Evolutionary conservation across 2,888 invertebrate genomes (phyloP).

Genomic region (Parnassius smintheus): DNA sequence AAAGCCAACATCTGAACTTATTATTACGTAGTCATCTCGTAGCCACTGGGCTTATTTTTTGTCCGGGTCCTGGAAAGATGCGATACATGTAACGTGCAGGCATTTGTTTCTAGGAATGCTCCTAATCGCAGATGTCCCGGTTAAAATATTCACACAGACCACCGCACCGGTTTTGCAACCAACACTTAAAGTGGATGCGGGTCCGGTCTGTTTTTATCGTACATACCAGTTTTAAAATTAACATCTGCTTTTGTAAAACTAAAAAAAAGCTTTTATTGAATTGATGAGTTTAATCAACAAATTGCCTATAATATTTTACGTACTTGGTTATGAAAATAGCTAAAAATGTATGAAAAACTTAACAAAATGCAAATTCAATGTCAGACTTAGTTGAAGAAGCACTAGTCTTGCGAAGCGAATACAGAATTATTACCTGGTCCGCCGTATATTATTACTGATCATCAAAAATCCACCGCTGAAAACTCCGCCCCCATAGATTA

Average conservation of each 20-base stretch:
- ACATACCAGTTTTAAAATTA: constrained; percentile 33
- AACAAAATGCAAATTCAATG: too few species aligned
- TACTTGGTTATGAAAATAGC: too few species aligned
- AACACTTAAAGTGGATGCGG: constrained; percentile 42
- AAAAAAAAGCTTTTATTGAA: constrained; percentile 11
- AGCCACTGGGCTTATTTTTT: constrained; percentile 46
- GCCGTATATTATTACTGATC: too few species aligned
- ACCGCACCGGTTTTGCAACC: constrained; percentile 44
- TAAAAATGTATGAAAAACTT: too few species aligned
- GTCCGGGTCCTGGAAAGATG: constrained; percentile 47
- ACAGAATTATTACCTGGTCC: too few species aligned
- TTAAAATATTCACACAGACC: constrained; percentile 32
- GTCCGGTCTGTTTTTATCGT: constrained; percentile 41
- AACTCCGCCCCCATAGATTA: too few species aligned
- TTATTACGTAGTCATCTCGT: constrained; percentile 41
- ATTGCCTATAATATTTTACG: too few species aligned
- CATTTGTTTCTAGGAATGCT: constrained; percentile 65
- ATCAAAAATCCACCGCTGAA: too few species aligned
- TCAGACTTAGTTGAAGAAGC: too few species aligned
- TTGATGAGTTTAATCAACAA: constrained; percentile 17
- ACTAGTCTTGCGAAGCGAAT: too few species aligned
- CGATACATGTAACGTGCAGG: constrained; percentile 53
- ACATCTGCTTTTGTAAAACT: constrained; percentile 39
- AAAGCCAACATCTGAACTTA: constrained; percentile 15
- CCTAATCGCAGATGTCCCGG: constrained; percentile 55